Conservation (phyloP, 2,888 invertebrate species). For the Hedychridium roseum region DNA sequence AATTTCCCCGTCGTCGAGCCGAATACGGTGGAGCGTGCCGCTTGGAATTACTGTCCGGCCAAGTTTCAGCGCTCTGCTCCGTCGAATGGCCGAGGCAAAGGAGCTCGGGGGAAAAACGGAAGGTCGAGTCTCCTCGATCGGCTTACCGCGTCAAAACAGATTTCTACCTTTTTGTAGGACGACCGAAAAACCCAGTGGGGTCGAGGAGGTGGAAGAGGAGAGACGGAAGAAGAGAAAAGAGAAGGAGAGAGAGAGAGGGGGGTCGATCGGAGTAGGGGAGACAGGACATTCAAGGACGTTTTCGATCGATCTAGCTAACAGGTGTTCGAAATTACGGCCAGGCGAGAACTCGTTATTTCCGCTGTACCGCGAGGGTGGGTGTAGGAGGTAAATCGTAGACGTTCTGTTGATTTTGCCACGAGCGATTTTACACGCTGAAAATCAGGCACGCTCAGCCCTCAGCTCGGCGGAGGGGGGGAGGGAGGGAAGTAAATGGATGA, state of each 20-base stretch:
- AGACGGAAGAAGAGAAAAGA: slow-evolving; percentile 3
- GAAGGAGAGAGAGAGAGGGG: slow-evolving; percentile 8
- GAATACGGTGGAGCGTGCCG: too few relatives aligned
- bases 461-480: slow-evolving; percentile 6
- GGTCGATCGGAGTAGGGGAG: too few relatives aligned
- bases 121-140: not conserved
- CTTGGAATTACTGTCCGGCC: too few relatives aligned
- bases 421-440: too few relatives aligned
- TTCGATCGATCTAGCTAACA: slow-evolving; percentile 34
- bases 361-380: too few relatives aligned
- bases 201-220: slow-evolving; percentile 4
- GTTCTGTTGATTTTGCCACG: too few relatives aligned
- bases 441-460: too few relatives aligned
- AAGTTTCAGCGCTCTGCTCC: not conserved
- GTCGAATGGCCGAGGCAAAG: not conserved
- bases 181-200: slow-evolving; percentile 3
- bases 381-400: too few relatives aligned
- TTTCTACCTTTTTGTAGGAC: not conserved
- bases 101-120: not conserved
- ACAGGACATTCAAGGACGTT: slow-evolving; percentile 5
- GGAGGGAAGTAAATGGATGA: slow-evolving; percentile 5
- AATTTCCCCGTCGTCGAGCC: too few relatives aligned
- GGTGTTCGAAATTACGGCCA: slow-evolving; percentile 27
- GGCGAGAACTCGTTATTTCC: not conserved
- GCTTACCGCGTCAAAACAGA: not conserved